Evolutionary conservation across 2,888 invertebrate species (phyloP).

Genomic region (Cephus pygmeus): DNA sequence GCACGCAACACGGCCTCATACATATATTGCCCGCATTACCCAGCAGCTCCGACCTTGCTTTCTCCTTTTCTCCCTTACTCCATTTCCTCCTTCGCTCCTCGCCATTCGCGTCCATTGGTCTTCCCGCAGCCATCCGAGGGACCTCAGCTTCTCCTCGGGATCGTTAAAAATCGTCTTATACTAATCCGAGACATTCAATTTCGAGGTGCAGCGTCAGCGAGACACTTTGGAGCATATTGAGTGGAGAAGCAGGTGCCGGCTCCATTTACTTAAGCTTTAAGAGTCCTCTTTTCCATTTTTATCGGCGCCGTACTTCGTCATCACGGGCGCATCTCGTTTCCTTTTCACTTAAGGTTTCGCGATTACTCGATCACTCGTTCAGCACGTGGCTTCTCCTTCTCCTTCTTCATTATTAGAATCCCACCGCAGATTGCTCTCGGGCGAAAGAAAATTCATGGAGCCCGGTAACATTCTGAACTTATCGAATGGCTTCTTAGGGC

Average conservation of each 20-base stretch:
- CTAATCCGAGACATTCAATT: constrained; percentile 49
- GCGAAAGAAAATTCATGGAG: constrained; percentile 39
- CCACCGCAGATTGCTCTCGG: constrained; percentile 43
- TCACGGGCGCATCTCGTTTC: constrained; percentile 43
- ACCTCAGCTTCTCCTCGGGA: too few species aligned
- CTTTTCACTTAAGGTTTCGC: constrained; percentile 23
- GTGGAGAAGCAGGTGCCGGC: constrained; percentile 24
- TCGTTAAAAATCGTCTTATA: too few species aligned
- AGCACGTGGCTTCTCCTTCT: constrained; percentile 27
- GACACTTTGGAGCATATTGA: constrained; percentile 61
- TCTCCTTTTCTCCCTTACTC: background rate
- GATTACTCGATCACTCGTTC: constrained; percentile 34
- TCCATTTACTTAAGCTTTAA: constrained; percentile 53
- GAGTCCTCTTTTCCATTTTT: constrained; percentile 56
- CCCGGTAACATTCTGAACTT: constrained; percentile 36
- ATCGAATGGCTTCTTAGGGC: constrained; percentile 35
- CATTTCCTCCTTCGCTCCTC: background rate
- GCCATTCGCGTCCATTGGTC: background rate
- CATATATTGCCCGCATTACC: constrained; percentile 57
- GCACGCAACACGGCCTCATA: constrained; percentile 41
- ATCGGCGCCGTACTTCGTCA: constrained; percentile 44
- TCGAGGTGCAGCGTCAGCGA: constrained; percentile 55
- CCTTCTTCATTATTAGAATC: constrained; percentile 26
- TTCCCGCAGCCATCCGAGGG: too few species aligned
- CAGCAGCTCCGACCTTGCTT: constrained; percentile 21